Evolutionary conservation across 2,113 vertebrate species (phyloP), one percentile per base, ranked within the genome.

Genomic region (Canis aureus): DNA sequence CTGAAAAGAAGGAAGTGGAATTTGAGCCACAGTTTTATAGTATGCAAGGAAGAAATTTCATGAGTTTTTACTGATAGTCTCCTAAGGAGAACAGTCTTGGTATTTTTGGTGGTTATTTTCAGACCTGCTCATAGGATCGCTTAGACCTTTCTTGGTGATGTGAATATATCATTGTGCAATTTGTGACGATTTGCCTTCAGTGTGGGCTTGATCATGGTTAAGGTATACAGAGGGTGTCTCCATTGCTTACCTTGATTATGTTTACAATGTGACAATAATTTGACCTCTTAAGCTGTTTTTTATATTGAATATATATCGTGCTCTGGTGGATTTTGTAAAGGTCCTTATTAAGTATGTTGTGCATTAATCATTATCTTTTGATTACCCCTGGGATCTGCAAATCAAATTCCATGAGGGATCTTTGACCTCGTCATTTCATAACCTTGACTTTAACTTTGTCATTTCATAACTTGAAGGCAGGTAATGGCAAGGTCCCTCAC

Each of bases 391-490:
- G 22, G 8, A 15, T 67, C 80, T 88, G 67, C 92, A 57, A 64
- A 53, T 96, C 53, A 96, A 91, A 49, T 59, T 38, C 59, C 11
- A 32, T 19, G 23, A 82, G 9, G 55, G 23, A 12, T n/a, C 89
- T 86, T 92, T 38, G 86, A 67, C 13, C 8, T 43, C 55, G 55
- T 60, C 22, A 59, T 89, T 97, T 96, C 55, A 32, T 83, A 94
- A 76, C 83, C 15, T 69, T 69, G 66, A 69, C 32, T 86, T 92
- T 38, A 89, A 62, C 11, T 11, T 43, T 59, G n/a, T 66, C 22
- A 59, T 89, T 97, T 96, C 51, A 27, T 80, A 90, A 76, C 81
- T 74, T 84, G 64, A 92, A 91, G 22, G 29, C 29, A 90, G 51
- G 16, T 49, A 53, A 67, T 62, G 79, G 43, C 62, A 43, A 82